Evolutionary conservation across 2,113 vertebrate species (phyloP).

Genomic region (Callionymus lyra): DNA sequence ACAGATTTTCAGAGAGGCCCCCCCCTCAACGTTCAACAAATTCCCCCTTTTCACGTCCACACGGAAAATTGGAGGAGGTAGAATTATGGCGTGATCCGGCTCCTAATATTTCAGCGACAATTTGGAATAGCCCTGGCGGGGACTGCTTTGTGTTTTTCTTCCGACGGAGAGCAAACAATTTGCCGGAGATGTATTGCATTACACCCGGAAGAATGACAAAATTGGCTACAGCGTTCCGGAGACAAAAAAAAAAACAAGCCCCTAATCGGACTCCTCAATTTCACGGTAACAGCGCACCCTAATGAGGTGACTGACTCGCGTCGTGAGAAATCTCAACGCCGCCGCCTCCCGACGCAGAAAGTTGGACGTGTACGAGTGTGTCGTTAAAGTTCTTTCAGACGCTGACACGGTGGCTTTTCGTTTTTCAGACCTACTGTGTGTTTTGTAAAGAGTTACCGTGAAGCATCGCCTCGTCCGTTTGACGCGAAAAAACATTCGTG

Average conservation of each 20-base stretch:
- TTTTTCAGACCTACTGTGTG: too few species aligned
- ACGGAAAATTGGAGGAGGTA: conserved; percentile 49
- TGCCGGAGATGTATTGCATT: conserved; percentile 58
- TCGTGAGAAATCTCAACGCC: background rate
- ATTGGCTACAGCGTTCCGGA: conserved; percentile 40
- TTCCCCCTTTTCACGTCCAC: conserved; percentile 26
- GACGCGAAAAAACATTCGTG: too few species aligned
- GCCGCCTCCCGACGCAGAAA: conserved; percentile 14
- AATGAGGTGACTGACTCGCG: conserved; percentile 42
- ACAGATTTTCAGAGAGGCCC: conserved; percentile 40
- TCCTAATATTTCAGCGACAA: conserved; percentile 55
- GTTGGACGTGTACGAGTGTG: background rate
- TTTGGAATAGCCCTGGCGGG: conserved; percentile 38
- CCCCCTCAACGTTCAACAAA: conserved; percentile 55
- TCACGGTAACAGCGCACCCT: conserved; percentile 45
- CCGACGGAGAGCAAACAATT: conserved; percentile 57
- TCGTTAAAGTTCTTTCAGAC: too few species aligned
- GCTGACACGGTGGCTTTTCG: too few species aligned
- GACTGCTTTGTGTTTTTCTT: conserved; percentile 48
- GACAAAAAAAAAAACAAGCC: conserved; percentile 43
- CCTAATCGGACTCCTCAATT: conserved; percentile 60
- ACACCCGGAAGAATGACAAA: conserved; percentile 44
- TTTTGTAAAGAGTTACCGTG: too few species aligned
- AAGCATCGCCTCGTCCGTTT: too few species aligned
- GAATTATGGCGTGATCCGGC: conserved; percentile 58